A percentile compares a stretch with the other conserved stretches of the same genome.
Evolutionary conservation across 2,113 vertebrate genomes (phyloP).

Genomic region (Elephantulus edwardii): DNA sequence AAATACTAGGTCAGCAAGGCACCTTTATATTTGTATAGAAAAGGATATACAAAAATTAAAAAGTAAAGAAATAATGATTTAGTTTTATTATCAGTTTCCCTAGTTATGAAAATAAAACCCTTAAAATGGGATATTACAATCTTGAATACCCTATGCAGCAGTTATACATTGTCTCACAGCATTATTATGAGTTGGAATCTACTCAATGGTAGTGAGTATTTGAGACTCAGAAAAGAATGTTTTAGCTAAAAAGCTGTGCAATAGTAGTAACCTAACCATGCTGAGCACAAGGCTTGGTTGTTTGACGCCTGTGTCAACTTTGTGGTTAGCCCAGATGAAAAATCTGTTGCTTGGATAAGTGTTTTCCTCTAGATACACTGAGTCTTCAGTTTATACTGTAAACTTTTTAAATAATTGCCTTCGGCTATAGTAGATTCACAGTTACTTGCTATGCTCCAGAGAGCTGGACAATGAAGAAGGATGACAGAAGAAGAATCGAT

Average conservation of each 20-base stretch:
- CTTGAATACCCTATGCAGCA: neutral
- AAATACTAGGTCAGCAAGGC: no score
- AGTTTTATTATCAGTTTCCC: constrained; percentile 45
- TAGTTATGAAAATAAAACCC: neutral
- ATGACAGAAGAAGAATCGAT: no score
- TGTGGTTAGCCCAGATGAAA: neutral
- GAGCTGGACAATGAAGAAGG: no score
- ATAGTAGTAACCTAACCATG: neutral
- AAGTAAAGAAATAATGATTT: no score
- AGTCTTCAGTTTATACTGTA: neutral
- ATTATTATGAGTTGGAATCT: neutral
- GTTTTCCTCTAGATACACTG: neutral
- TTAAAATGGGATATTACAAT: neutral
- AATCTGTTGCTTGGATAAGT: neutral
- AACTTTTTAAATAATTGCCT: constrained; percentile 40
- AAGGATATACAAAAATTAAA: constrained; percentile 23
- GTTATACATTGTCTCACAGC: neutral
- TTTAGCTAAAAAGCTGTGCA: neutral
- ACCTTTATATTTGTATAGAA: neutral
- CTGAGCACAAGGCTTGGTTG: neutral
- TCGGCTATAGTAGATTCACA: no score
- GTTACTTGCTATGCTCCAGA: no score
- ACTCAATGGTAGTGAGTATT: neutral
- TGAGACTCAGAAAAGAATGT: no score
- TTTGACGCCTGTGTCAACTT: neutral